A percentile compares a stretch with the other conserved stretches of the same genome.
Evolutionary conservation across 2,797 vertebrate genomes (phyloP).

Genomic region (Gouania willdenowi): DNA sequence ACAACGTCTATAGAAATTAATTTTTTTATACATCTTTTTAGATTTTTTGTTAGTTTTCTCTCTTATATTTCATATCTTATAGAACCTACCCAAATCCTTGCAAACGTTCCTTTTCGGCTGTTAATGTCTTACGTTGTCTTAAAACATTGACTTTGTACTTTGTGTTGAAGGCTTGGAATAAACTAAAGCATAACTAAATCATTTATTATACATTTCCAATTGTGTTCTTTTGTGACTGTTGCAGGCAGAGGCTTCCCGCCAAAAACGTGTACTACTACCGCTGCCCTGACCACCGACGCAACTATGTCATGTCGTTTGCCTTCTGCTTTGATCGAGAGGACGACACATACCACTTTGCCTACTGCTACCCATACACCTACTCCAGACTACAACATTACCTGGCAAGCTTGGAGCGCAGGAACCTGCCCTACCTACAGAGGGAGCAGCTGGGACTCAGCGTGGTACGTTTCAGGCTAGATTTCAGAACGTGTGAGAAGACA

Average conservation of each 20-base stretch:
- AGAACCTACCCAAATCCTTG: too few relatives aligned
- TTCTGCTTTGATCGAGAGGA: constrained; percentile 97
- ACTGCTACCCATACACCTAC: constrained; percentile 97
- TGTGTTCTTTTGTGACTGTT: constrained; percentile 42
- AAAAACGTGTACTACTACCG: constrained; percentile 98
- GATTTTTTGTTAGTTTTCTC: too few relatives aligned
- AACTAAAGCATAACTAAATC: too few relatives aligned
- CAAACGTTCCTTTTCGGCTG: too few relatives aligned
- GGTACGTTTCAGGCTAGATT: constrained; percentile 79
- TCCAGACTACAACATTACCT: constrained; percentile 95
- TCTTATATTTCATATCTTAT: too few relatives aligned
- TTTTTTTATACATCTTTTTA: too few relatives aligned
- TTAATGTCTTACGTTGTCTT: too few relatives aligned
- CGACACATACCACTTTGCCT: constrained; percentile 92
- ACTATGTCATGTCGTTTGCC: constrained; percentile 98
- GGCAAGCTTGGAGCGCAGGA: constrained; percentile 85
- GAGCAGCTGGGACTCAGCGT: constrained; percentile 91
- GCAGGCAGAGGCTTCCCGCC: constrained; percentile 91
- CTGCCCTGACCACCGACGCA: constrained; percentile 92
- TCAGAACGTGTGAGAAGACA: not conserved
- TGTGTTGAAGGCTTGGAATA: too few relatives aligned
- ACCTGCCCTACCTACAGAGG: constrained; percentile 88
- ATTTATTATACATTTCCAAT: not conserved
- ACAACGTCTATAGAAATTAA: too few relatives aligned
- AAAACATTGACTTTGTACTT: too few relatives aligned